Evolutionary conservation across 1,140 invertebrate species (phyloP), one percentile per base, ranked within the genome.

Genomic region (Penaeus japonicus): DNA sequence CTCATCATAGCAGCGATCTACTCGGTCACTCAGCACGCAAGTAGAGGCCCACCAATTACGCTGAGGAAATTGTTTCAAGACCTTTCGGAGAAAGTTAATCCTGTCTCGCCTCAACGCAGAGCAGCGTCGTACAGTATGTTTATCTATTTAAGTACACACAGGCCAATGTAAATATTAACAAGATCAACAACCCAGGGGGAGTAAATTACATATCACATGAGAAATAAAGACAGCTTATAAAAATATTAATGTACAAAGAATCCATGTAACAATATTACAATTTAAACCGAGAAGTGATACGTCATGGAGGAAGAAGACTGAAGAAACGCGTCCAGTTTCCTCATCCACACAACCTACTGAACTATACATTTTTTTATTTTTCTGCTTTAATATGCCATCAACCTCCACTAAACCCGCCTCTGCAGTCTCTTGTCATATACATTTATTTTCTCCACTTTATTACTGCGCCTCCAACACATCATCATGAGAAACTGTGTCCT

Each of bases 221-320:
- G 83, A 87, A 88, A 84, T 70, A 88, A 39, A 84, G 47, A 88
- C 75, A 57, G 55, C 27, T 77, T 88, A 83, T 77, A 83, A 88
- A 88, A 88, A 88, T 88, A 88, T 88, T 75, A 84, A 75, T 88
- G 62, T 88, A 82, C 87, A 88, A 88, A 55, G 75, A 77, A 82
- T 88, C 73, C 70, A 88, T 82, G 83, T 59, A 22, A 73, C 73
- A 77, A 55, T 62, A 57, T 59, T 78, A 82, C 53, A 62, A 70
- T 70, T 79, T 35, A 77, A 54, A 70, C 77, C 70, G 59, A 70
- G 27, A 78, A 54, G 59, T 47, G 54, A 39, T 65, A 54, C 27
- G 39, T 73, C 35, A 79, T 39, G 27, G 73, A 81, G 65, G 59
- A 55, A 47, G 47, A 47, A 47, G 47, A 47, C 47, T 47, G 47